A percentile compares a stretch with the other conserved stretches of the same genome.
Conservation (phyloP, 2,888 invertebrate species). For the Galerucella calmariensis region DNA sequence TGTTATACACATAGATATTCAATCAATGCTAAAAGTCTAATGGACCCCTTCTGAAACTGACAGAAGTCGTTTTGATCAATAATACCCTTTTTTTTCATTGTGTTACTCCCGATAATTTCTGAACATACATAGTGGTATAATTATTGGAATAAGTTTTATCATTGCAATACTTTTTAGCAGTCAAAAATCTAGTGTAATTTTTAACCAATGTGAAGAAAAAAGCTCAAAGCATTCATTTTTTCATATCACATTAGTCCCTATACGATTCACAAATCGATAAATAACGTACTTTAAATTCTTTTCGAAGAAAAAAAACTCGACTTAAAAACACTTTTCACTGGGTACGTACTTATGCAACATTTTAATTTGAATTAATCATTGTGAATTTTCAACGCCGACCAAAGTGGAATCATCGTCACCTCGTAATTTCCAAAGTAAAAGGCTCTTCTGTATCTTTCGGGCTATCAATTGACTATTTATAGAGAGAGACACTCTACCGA, state of each 20-base stretch:
- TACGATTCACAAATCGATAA: neutral
- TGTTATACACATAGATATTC: too few relatives aligned
- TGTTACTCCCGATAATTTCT: too few relatives aligned
- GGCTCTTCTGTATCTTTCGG: conserved; percentile 42
- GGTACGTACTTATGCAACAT: conserved; percentile 43
- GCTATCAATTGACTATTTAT: conserved; percentile 43
- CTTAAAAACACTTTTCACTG: neutral
- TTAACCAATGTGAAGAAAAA: too few relatives aligned
- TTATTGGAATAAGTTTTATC: too few relatives aligned
- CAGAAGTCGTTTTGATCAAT: too few relatives aligned
- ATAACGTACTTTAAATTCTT: conserved; percentile 11
- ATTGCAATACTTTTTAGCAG: neutral
- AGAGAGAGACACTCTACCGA: conserved; percentile 19
- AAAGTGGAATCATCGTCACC: conserved; percentile 56
- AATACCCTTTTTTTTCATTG: too few relatives aligned
- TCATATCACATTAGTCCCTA: neutral
- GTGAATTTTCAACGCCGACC: conserved; percentile 48
- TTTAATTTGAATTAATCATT: conserved; percentile 46
- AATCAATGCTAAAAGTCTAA: too few relatives aligned
- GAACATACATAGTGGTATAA: too few relatives aligned
- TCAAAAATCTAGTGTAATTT: neutral
- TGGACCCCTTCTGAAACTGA: too few relatives aligned
- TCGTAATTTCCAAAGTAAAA: conserved; percentile 54
- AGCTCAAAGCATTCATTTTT: too few relatives aligned
- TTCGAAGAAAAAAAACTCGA: neutral